A percentile compares a stretch with the other conserved stretches of the same genome.
Conservation (phyloP, 1,140 invertebrate species). For the Battus philenor region DNA sequence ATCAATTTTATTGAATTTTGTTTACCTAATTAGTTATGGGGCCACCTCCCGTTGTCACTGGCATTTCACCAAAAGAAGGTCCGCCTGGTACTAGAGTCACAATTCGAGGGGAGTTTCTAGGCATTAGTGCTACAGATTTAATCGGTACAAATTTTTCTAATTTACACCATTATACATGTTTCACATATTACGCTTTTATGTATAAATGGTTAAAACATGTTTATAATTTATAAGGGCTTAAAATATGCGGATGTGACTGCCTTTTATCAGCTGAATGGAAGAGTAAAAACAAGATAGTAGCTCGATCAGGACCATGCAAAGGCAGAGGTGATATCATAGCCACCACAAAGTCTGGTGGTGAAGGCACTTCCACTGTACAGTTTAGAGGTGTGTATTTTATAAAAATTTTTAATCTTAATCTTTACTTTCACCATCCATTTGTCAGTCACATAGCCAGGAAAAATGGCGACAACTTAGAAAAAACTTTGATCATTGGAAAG, state of each 20-base stretch:
- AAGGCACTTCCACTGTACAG: constrained; percentile 95
- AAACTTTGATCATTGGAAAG: too few species aligned
- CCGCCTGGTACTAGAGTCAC: constrained; percentile 96
- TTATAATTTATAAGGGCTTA: constrained; percentile 80
- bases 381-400: constrained; percentile 84
- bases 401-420: too few species aligned
- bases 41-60: constrained; percentile 93
- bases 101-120: constrained; percentile 97
- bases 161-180: constrained; percentile 1
- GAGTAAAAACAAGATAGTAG: constrained; percentile 97
- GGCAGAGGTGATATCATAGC: constrained; percentile 97
- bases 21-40: constrained; percentile 78
- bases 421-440: too few species aligned
- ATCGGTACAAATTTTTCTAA: constrained; percentile 81
- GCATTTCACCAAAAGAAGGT: constrained; percentile 98
- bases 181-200: not conserved
- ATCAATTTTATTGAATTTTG: too few species aligned
- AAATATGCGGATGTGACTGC: constrained; percentile 97
- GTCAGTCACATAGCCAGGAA: too few species aligned
- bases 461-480: too few species aligned
- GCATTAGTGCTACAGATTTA: constrained; percentile 88
- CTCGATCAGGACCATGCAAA: constrained; percentile 94
- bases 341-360: constrained; percentile 91
- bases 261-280: constrained; percentile 98
- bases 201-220: too few species aligned